Evolutionary conservation across 2,113 vertebrate species (phyloP), one percentile per base, ranked within the genome.

Genomic region (Ifrita kowaldi): DNA sequence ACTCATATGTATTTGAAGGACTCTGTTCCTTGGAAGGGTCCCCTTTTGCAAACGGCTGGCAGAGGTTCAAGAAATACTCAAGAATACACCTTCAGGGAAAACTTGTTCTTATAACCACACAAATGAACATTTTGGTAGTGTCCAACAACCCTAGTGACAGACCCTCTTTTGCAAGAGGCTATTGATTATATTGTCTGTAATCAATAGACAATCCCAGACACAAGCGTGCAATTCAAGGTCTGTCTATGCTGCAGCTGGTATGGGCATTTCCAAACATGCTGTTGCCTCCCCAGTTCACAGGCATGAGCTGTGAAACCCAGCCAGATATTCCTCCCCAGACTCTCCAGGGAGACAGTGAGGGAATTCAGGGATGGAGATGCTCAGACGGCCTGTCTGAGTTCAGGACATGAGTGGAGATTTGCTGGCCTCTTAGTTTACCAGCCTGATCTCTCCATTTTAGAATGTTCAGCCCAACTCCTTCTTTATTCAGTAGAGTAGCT

Each of bases 271-370:
- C 37, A 65, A 65, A 84, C 14, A 41, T 0, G 5, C 18, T 57
- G 13, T 46, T 73, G 49, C 27, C 16, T 12, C 41, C 35, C 35
- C 28, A 73, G 19, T 53, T 64, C 8, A 10, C 44, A 73, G 67
- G 21, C 30, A 71, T 3, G 21, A 86, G 30, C 57, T 50, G 15
- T 80, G 59, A 64, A 77, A 77, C n/a, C 7, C n/a, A 69, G 11
- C 13, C 35, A 64, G 20, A 11, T 71, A 33, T 64, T 92, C 55
- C 21, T 83, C 21, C 55, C 27, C 22, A 57, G 46, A 26, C 16
- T 76, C 39, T 47, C 3, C 0, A 1, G 33, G 18, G 16, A 42
- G 5, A 39, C 33, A 47, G 33, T 0, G 16, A 30, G 18, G 21
- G 27, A 85, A 46, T 53, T 79, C 26, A 35, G 65, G 44, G 28